Evolutionary conservation across 2,888 invertebrate species (phyloP), one percentile per base, ranked within the genome.

Genomic region (Drymonia ruficornis): DNA sequence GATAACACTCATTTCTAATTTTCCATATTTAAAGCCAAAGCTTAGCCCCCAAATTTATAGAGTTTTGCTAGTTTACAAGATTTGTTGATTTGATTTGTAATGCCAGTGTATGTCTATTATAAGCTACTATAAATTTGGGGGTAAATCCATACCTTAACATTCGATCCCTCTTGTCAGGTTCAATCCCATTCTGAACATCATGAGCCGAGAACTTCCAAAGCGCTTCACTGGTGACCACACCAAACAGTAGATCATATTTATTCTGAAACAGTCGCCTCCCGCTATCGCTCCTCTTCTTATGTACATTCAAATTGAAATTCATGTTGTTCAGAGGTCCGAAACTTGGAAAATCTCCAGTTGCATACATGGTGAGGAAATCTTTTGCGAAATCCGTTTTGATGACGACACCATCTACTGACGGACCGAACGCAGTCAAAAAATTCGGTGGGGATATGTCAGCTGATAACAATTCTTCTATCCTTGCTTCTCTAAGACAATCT

Each of bases 371-470:
- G 38, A 96, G 89, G 53, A 96, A 94, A 72, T 96, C 96, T 83
- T 97, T 97, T 51, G 96, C 96, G 76, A 97, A 96, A 84, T 97
- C 97, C 13, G 96, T 95, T 85, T 97, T 96, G 76, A 99, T 98
- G 60, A 99, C 98, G 64, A 98, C 98, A 51, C 98, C 98, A 81
- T 98, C 98, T 51, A 98, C 96, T 69, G 98, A 97, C 13, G 98
- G 98, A 8, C 98, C 99, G 78, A 98, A 99, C 0, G 97, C 96
- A 64, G 96, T 97, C 52, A 97, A 89, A 84, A 96, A 97, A 55
- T 96, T 96, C 3, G 97, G 97, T 11, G 97, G 95, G 65, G 95
- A 94, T 78, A 96, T 96, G 85, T 96, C 96, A 42, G 96, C 94
- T 38, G 94, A 94, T 83, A 97, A 93, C 36, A 97, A 87, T 65